Base-by-base conservation (phyloP, 1,140 invertebrate species). In the Aphaenogaster ashmeadi region DNA sequence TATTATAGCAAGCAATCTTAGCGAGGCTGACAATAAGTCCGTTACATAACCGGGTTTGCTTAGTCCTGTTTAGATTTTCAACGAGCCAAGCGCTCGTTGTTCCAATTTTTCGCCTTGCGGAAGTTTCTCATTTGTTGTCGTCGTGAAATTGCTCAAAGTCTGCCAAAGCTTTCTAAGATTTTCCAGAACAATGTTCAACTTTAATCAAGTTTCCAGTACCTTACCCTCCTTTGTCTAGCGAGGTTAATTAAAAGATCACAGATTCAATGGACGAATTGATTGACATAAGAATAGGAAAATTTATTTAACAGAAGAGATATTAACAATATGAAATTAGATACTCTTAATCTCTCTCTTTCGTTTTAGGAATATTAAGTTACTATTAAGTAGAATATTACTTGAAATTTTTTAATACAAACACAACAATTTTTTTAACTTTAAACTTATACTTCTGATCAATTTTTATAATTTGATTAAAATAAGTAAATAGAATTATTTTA, bases 1-100 rank as follows among this genome's bases (percentile, higher is more conserved):
- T 88, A 85, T 93, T 92, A 91, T 47, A 78, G 79, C 74, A 80
- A 91, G 89, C 74, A 85, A 91, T 88, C 44, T 89, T 83, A 60
- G 38, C 60, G 87, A 84, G 72, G 86, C 80, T 81, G 86, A 88
- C 86, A 90, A 91, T 90, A 88, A 91, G 87, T 81, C 86, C 74
- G 91, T 93, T 92, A 92, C 64, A 36, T 75, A 60, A 64, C 69
- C n/a, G 15, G 66, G 50, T 64, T 44, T 87, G 50, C 56, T 89
- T 67, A 87, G 83, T 4, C 60, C 58, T 58, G 64, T 64, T 88
- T 89, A 86, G 88, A 91, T 91, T 77, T 88, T 78, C 71, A 60
- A 52, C 21, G 50, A 71, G 56, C 62, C 27, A 27, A 27, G 18
- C 50, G 58, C 27, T 77, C 69, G 60, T 75, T 64, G 60, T 52